Percentiles rank a stretch among this genome's conserved stretches.
These are phyloP conservation scores for Drosophila watanabei DNA, from an alignment of 1,140 invertebrate genomes.

Conservation along the genomic window DNA sequence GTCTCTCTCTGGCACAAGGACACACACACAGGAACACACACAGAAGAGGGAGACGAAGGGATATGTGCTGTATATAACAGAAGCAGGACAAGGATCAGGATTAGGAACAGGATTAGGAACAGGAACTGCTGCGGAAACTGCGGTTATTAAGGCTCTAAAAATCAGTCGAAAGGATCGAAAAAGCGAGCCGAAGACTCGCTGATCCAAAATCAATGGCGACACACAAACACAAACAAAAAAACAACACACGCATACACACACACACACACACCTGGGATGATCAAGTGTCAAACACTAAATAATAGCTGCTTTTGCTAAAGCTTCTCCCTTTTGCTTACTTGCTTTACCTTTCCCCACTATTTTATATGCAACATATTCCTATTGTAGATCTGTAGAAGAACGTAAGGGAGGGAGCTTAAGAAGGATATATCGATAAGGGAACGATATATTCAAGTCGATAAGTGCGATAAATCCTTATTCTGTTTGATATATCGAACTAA, in stretches of 20 bases:
- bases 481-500: background rate
- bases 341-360: background rate
- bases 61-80: constrained; percentile 60
- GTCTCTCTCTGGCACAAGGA: constrained; percentile 24
- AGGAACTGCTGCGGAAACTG: background rate
- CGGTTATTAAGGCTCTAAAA: background rate
- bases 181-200: background rate
- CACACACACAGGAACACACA: constrained; percentile 13
- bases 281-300: constrained; percentile 67
- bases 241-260: constrained; percentile 32
- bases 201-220: constrained; percentile 39
- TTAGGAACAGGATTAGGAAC: background rate
- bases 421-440: background rate
- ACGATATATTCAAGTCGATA: background rate
- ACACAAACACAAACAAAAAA: constrained; percentile 16
- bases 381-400: constrained; percentile 27
- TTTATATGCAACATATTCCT: constrained; percentile 22
- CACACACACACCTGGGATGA: constrained; percentile 39
- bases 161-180: background rate
- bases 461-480: background rate
- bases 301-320: constrained; percentile 21
- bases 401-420: background rate
- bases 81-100: background rate
- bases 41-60: constrained; percentile 1
- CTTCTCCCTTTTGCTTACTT: constrained; percentile 5